Conservation (phyloP, 2,113 vertebrate species). For the Leptodactylus fuscus region DNA sequence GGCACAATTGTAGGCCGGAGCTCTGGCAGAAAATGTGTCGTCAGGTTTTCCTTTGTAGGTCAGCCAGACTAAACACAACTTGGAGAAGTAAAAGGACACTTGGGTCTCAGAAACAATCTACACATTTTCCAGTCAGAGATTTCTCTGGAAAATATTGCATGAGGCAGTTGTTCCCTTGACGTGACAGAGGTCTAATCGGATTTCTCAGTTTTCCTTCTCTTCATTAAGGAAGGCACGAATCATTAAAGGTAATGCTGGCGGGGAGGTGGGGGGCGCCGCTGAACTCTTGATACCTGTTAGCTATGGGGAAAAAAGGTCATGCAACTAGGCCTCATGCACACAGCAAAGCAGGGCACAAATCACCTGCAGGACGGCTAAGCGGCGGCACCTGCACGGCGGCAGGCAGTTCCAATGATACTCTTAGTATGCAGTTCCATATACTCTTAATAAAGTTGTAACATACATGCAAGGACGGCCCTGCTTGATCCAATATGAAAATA, state of each 20-base stretch:
- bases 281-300: no score
- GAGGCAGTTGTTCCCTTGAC: not conserved
- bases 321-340: not conserved
- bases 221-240: constrained; percentile 1
- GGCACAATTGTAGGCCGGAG: not conserved
- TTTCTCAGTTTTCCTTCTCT: constrained; percentile 1
- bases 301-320: no score
- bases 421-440: no score
- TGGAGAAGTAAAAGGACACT: not conserved
- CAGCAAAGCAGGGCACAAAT: not conserved
- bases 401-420: no score
- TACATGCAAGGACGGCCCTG: no score
- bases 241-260: not conserved
- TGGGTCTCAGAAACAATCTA: not conserved
- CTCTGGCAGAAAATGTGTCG: not conserved
- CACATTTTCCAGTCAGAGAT: not conserved
- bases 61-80: constrained; percentile 27
- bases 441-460: no score
- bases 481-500: no score
- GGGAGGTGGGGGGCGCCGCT: not conserved
- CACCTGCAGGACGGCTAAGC: no score
- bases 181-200: not conserved
- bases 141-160: constrained; percentile 4
- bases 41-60: constrained; percentile 27
- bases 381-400: no score